Evolutionary conservation across 2,888 invertebrate species (phyloP), one percentile per base, ranked within the genome.

Genomic region (Pollenia labialis): DNA sequence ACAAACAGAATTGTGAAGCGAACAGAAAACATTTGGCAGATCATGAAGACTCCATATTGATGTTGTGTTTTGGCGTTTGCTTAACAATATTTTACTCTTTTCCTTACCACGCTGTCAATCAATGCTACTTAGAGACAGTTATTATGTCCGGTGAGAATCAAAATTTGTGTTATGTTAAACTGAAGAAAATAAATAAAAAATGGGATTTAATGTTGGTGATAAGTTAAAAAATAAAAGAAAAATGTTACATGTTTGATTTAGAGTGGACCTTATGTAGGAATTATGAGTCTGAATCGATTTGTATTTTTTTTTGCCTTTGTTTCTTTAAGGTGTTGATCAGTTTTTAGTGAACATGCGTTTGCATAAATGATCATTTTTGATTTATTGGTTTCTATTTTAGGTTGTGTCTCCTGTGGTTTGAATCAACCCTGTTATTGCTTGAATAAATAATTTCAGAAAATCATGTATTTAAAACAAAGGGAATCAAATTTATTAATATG

Each of bases 61-160:
- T 80, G 84, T 68, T 72, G 76, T 64, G 48, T 56, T 10, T 60
- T 64, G 83, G 52, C 50, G 76, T 80, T 68, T 85, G 18, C 44
- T 68, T 52, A 68, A 60, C 54, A 50, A 75, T 60, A 74, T 80
- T 60, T 60, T 75, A 69, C 40, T 75, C 60, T 84, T 77, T 74
- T 46, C 48, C 84, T 80, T 80, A 80, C 84, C 74, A 85, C 74
- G 79, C 84, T 85, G 84, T 85, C 84, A 85, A 85, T 85, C 84
- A 85, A 80, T 74, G 84, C 84, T 85, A 85, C 79, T 85, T 85
- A 85, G 84, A 74, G 84, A 85, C 84, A 85, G 79, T 80, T 80
- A 85, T 85, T 85, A 85, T 79, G 84, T 85, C 79, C 79, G 60
- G 40, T 80, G 84, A 69, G 79, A 54, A 85, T 74, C 74, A 80